Percentiles rank a stretch among this genome's conserved stretches.
Conservation (phyloP, 2,113 vertebrate genomes). For the Columbina picui region DNA sequence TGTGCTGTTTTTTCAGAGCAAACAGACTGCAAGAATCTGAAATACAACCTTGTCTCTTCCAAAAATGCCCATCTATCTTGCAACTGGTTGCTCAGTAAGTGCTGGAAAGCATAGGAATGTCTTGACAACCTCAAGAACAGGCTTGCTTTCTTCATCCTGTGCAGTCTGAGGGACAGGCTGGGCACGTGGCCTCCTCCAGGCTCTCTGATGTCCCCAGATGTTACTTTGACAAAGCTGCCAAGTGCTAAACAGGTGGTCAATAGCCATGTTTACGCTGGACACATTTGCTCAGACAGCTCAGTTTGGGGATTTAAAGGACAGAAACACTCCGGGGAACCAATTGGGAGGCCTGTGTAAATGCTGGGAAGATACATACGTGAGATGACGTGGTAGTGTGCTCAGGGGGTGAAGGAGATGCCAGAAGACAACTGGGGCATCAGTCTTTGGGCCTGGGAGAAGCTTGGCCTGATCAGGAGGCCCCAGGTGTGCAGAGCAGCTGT, state of each 20-base stretch:
- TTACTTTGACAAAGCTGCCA: neutral
- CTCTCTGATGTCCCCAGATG: neutral
- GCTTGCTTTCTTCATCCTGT: neutral
- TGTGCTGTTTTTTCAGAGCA: neutral
- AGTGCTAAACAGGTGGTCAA: neutral
- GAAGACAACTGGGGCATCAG: neutral
- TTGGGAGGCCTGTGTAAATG: neutral
- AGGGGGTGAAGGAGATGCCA: neutral
- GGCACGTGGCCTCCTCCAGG: neutral
- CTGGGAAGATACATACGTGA: neutral
- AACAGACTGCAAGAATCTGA: neutral
- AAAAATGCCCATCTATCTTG: neutral
- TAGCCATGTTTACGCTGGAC: neutral
- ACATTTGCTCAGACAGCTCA: neutral
- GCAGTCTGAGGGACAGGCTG: neutral
- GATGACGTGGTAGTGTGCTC: neutral
- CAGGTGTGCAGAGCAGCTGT: neutral
- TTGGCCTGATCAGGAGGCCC: neutral
- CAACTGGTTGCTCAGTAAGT: neutral
- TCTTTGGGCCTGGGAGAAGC: neutral
- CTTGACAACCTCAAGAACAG: neutral
- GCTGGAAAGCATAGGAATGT: neutral
- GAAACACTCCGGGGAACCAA: neutral
- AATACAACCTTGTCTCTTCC: neutral
- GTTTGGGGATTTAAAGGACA: neutral